Evolutionary conservation across 2,888 invertebrate genomes (phyloP).

Genomic region (Stratiomys singularior): DNA sequence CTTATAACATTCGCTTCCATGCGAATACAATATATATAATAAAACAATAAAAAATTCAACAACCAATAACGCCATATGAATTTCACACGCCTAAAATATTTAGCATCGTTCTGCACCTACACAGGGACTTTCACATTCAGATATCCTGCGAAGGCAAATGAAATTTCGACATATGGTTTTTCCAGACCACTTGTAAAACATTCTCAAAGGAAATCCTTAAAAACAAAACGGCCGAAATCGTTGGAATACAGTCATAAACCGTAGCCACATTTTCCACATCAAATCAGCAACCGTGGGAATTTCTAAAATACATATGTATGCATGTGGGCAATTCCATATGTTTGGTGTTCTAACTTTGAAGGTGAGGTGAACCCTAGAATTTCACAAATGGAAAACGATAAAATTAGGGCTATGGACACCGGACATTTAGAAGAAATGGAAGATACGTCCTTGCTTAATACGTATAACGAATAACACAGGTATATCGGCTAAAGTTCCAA

Average conservation of each 20-base stretch:
- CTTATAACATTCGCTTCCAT: no score
- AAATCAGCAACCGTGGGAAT: conserved; percentile 6
- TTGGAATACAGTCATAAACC: background rate
- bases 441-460: background rate
- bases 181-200: background rate
- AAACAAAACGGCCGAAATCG: background rate
- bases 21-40: no score
- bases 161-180: conserved; percentile 1
- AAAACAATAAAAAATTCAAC: no score
- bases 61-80: no score
- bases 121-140: no score
- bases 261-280: background rate
- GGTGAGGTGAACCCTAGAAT: background rate
- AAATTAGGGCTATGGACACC: background rate
- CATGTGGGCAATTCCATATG: background rate
- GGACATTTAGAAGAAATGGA: background rate
- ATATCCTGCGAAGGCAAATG: background rate
- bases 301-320: no score
- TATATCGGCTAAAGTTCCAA: background rate
- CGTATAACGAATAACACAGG: background rate
- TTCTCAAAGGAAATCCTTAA: conserved; percentile 4
- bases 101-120: no score
- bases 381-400: conserved; percentile 4
- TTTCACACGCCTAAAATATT: no score
- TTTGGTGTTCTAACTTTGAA: background rate